These are phyloP conservation scores for Hermetia illucens DNA, from an alignment of 1,140 invertebrate genomes.

Conservation along the genomic window DNA sequence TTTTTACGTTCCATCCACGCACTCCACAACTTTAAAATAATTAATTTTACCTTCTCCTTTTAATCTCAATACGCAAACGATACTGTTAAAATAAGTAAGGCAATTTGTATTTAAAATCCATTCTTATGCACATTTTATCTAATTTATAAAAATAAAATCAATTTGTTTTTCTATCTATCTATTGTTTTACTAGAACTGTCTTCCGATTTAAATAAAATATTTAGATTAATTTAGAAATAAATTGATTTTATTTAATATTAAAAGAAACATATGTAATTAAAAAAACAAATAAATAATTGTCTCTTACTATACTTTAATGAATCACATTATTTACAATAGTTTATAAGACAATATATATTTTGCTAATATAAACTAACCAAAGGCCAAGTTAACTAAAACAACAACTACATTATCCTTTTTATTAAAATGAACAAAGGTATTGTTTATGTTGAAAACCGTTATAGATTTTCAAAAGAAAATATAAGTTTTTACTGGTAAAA, in stretches of 20 bases:
- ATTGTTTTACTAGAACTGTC: neutral
- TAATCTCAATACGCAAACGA: neutral
- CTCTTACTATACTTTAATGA: too few relatives aligned
- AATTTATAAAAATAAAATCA: constrained; percentile 11
- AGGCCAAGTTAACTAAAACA: constrained; percentile 32
- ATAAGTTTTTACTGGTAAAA: too few relatives aligned
- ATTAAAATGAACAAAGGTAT: too few relatives aligned
- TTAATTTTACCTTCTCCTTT: neutral
- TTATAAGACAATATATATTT: too few relatives aligned
- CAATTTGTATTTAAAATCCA: neutral
- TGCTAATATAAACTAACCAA: constrained; percentile 31
- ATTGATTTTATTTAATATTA: constrained; percentile 13
- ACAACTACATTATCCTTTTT: too few relatives aligned
- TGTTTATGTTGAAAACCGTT: too few relatives aligned
- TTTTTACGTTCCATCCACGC: neutral
- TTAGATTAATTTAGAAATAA: neutral
- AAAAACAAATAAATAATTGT: constrained; percentile 22
- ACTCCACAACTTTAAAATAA: neutral
- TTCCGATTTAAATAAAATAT: neutral
- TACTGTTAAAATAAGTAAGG: neutral
- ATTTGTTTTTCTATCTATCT: constrained; percentile 19
- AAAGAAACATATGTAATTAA: constrained; percentile 9
- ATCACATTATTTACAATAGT: too few relatives aligned
- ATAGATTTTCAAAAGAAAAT: too few relatives aligned
- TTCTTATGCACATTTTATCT: neutral